Conservation (phyloP, 2,113 vertebrate species). For the Percopsis transmontana region DNA sequence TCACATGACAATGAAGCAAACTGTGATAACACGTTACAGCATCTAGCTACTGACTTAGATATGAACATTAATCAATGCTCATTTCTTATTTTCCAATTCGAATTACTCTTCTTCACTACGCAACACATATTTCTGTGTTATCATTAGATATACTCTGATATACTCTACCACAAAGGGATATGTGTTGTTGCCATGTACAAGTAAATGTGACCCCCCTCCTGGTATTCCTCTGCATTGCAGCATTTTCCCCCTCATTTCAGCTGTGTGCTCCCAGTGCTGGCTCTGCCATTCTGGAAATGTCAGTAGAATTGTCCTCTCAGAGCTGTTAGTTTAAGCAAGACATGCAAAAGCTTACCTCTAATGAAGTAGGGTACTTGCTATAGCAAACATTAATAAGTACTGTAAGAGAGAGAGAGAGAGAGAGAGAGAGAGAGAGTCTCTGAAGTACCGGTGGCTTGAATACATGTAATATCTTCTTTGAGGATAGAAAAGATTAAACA, state of each 20-base stretch:
- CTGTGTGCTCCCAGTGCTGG: conserved; percentile 42
- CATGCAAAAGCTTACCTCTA: conserved; percentile 64
- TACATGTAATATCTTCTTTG: conserved; percentile 40
- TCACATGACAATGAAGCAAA: too few species aligned
- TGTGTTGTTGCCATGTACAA: conserved; percentile 37
- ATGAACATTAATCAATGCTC: not conserved
- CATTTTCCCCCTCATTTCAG: conserved; percentile 24
- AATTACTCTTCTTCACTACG: not conserved
- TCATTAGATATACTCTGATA: too few species aligned
- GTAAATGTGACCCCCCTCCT: conserved; percentile 31
- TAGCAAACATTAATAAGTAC: not conserved
- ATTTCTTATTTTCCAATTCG: not conserved
- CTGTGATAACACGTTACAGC: too few species aligned
- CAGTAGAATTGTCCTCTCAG: conserved; percentile 62
- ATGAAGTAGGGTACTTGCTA: conserved; percentile 56
- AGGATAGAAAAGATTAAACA: conserved; percentile 45
- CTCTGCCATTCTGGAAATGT: conserved; percentile 66
- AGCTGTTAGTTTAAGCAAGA: conserved; percentile 65
- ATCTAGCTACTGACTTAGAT: too few species aligned
- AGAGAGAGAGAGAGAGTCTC: conserved; percentile 15
- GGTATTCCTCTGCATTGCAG: conserved; percentile 34
- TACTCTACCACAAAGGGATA: not conserved
- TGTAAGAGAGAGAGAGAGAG: not conserved
- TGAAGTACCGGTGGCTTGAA: conserved; percentile 22
- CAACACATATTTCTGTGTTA: not conserved